Percentiles rank a stretch among this genome's conserved stretches.
Conservation (phyloP, 2,113 vertebrate species). For the Cichladusa arquata region DNA sequence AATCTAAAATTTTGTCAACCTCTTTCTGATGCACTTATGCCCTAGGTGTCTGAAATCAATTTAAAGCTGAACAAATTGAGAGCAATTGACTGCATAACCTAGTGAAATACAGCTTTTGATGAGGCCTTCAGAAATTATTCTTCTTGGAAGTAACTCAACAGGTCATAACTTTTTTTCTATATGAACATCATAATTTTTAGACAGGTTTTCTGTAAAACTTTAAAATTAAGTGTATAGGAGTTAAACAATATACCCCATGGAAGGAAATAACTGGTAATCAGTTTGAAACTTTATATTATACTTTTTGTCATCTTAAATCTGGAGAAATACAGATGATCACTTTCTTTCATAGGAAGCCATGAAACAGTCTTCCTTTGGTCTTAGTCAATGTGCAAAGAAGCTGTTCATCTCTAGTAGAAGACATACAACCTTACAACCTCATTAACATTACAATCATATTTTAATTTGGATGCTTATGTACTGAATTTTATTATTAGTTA, state of each 20-base stretch:
- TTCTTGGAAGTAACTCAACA: not conserved
- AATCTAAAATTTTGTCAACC: not conserved
- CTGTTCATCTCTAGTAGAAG: conserved; percentile 31
- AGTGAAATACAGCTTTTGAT: not conserved
- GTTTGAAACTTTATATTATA: conserved; percentile 26
- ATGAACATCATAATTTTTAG: not conserved
- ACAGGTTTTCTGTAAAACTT: conserved; percentile 8
- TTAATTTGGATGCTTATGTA: conserved; percentile 58
- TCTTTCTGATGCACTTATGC: not conserved
- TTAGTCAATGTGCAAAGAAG: conserved; percentile 47
- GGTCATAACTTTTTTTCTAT: not conserved
- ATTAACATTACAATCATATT: conserved; percentile 45
- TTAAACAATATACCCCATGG: not conserved
- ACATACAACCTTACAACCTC: not conserved
- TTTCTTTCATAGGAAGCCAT: conserved; percentile 27
- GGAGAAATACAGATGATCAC: conserved; percentile 26
- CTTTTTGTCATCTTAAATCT: not conserved
- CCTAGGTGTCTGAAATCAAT: not conserved
- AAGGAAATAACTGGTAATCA: conserved; percentile 12
- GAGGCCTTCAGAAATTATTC: not conserved
- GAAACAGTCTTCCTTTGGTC: conserved; percentile 3
- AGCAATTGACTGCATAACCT: not conserved
- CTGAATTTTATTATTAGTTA: conserved; percentile 40
- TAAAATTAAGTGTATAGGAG: conserved; percentile 22
- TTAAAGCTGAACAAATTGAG: not conserved